Conservation (phyloP, 2,113 vertebrate species). For the Heterotilapia buettikoferi region DNA sequence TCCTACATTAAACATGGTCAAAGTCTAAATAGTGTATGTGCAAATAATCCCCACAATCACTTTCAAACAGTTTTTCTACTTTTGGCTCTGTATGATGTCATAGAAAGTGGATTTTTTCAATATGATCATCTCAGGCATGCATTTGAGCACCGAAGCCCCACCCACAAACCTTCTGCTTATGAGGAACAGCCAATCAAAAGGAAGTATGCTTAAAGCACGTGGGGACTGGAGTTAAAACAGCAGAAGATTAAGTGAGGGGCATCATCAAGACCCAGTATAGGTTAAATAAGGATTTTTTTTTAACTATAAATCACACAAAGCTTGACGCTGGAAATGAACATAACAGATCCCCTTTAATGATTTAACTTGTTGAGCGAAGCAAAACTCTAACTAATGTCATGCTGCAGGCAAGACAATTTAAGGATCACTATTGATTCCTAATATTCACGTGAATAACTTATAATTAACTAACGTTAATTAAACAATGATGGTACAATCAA, state of each 20-base stretch:
- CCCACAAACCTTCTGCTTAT: background rate
- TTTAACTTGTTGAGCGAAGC: background rate
- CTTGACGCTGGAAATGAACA: background rate
- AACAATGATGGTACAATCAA: constrained; percentile 62
- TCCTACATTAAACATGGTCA: background rate
- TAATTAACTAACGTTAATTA: constrained; percentile 1
- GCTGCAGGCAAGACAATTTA: constrained; percentile 6
- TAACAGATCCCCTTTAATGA: background rate
- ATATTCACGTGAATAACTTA: background rate
- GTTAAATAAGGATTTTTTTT: background rate
- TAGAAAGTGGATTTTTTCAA: background rate
- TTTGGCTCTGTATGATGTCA: background rate
- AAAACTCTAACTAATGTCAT: constrained; percentile 33
- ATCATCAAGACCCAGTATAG: background rate
- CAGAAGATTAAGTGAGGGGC: background rate
- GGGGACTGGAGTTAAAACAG: background rate
- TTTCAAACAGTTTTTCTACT: background rate
- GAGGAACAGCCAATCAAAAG: background rate
- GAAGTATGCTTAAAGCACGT: background rate
- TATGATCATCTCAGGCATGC: background rate
- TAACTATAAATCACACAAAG: background rate
- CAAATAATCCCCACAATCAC: background rate
- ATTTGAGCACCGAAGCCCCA: background rate
- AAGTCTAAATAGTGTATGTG: background rate
- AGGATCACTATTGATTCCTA: background rate